Evolutionary conservation across 1,140 invertebrate species (phyloP), one percentile per base, ranked within the genome.

Genomic region (Lordiphosa stackelbergi): DNA sequence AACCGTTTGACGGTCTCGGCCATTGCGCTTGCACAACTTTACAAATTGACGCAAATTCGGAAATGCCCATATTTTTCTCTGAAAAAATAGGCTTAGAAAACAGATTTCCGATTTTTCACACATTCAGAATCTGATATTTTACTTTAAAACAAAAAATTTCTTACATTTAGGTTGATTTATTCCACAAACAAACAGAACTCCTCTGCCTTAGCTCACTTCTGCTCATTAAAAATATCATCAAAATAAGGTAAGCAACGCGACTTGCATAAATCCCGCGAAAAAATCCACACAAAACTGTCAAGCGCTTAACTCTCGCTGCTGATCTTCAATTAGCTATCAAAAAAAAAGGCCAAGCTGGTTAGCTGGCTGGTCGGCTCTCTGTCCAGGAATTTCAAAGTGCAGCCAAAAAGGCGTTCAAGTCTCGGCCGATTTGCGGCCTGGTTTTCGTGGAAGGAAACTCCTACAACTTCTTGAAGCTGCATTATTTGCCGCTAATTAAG

Each of bases 401-500:
- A 66, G 11, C 58, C 53, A 56, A 69, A 73, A 73, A 57, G 43
- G 46, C 48, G 37, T 60, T 53, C 59, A 51, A n/a, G 24, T 36
- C 71, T 40, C 53, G 60, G 38, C 49, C 68, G 28, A 31, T 31
- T 31, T 31, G 78, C 53, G 60, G 65, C 73, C 78, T 9, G 47
- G 19, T 47, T 3, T 8, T 11, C 19, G 13, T 9, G 40, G 40
- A 13, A 42, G 43, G 19, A 22, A 40, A 66, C 75, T 83, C 77
- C 75, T 81, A 81, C 75, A 81, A 83, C 75, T 64, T 62, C 56
- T 71, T 48, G 61, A 58, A 47, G 59, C 65, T 68, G 63, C 75
- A 71, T 81, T 79, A 79, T 63, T 81, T 55, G 75, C 77, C 68
- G 77, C 75, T 81, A 81, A 81, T 81, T 81, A 81, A 81, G 75